Conservation (phyloP, 2,888 invertebrate genomes). For the Cephus pulcher region DNA sequence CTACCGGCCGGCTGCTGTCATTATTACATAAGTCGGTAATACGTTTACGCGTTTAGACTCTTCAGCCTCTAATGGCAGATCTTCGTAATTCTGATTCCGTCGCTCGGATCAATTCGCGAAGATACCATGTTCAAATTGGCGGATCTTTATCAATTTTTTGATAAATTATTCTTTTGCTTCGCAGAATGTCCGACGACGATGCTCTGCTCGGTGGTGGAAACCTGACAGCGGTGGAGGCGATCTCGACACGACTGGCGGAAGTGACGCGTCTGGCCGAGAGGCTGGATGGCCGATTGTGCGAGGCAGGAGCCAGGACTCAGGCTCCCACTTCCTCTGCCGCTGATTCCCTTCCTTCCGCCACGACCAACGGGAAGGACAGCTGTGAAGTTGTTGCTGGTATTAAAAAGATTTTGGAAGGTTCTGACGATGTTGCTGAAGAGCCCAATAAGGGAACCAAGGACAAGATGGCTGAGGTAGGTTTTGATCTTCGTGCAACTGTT, state of each 20-base stretch:
- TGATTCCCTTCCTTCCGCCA: conserved; percentile 26
- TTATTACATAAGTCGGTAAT: background rate
- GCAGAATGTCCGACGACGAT: conserved; percentile 55
- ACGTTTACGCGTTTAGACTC: background rate
- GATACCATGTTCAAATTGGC: background rate
- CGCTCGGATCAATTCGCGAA: background rate
- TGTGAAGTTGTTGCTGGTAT: conserved; percentile 38
- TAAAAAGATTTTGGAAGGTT: conserved; percentile 44
- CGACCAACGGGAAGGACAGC: conserved; percentile 27
- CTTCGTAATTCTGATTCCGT: background rate
- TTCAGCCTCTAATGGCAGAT: background rate
- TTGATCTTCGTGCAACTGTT: background rate
- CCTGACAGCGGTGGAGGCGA: conserved; percentile 75
- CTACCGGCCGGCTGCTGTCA: background rate
- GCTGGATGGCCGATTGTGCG: conserved; percentile 69
- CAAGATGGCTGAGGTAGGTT: background rate
- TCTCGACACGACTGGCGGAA: conserved; percentile 74
- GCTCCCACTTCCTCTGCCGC: conserved; percentile 43
- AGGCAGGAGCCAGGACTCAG: conserved; percentile 58
- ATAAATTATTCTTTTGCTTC: conserved; percentile 4
- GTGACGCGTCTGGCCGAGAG: conserved; percentile 77
- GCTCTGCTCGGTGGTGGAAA: conserved; percentile 60
- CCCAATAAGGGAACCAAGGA: conserved; percentile 1
- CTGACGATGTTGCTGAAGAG: conserved; percentile 29
- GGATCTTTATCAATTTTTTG: background rate